Evolutionary conservation across 2,888 invertebrate species (phyloP), one percentile per base, ranked within the genome.

Genomic region (Metellina segmentata): DNA sequence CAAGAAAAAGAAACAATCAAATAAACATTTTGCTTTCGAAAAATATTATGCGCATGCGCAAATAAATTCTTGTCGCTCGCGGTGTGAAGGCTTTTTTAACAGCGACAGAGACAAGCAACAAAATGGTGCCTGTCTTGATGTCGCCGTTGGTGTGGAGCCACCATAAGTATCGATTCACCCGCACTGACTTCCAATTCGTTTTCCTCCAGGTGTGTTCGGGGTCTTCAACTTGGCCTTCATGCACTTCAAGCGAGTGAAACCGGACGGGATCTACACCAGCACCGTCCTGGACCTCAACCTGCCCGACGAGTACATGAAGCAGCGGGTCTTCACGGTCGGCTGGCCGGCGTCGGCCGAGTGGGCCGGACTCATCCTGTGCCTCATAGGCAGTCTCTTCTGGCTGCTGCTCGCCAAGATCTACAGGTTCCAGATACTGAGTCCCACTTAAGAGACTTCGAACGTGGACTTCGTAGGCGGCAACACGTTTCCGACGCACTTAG

Each of bases 161-260:
- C n/a, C n/a, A n/a, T n/a, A 34, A 34, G 34, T 34, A 34, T 34
- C 34, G 34, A 34, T 2, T 2, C 34, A 34, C 34, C 34, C 34
- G 34, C 34, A 34, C 4, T 49, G 49, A 20, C 48, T 61, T 61
- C 5, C 0, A 61, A 11, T 61, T 61, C 11, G 19, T 81, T 77
- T 13, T 9, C n/a, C 82, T 86, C 0, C 71, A 93, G 93, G 87
- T 75, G 89, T 93, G 11, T 93, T 93, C 70, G 92, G 93, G 19
- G 88, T 86, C 16, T 93, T 93, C 88, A 93, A 83, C 61, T 53
- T 93, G 19, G 88, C 88, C 19, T 93, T 93, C 78, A 93, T 93
- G 93, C 92, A 93, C 51, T 93, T 93, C 92, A 93, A 93, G 7
- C 51, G 93, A 49, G 78, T 90, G 34, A 92, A 92, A 74, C 88